phyloP scores from a whole-genome alignment of 2,888 invertebrate species.

The Xiphydria camelus region DNA sequence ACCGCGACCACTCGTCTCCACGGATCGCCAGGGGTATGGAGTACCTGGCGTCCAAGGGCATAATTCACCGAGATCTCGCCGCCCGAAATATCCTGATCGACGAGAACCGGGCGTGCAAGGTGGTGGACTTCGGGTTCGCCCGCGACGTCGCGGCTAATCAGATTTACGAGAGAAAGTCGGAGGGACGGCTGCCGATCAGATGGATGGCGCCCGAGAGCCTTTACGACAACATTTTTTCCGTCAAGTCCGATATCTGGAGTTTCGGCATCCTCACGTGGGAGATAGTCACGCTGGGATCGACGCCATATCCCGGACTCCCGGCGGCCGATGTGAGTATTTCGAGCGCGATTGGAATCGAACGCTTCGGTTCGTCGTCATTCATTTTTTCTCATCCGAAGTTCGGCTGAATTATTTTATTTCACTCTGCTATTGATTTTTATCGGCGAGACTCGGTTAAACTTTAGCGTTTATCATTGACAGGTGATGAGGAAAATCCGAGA shows the following conservation, averaged over 20 bases:
- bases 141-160: slow-evolving; percentile 86
- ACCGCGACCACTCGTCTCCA: slow-evolving; percentile 12
- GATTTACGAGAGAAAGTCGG: slow-evolving; percentile 85
- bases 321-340: slow-evolving; percentile 78
- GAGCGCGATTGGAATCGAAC: too few species aligned
- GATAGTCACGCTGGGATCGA: slow-evolving; percentile 91
- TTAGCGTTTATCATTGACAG: too few species aligned
- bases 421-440: too few species aligned
- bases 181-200: slow-evolving; percentile 69
- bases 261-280: slow-evolving; percentile 96
- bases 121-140: slow-evolving; percentile 93
- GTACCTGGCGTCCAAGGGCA: slow-evolving; percentile 57
- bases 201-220: slow-evolving; percentile 98
- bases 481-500: slow-evolving; percentile 72
- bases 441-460: too few species aligned
- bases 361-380: too few species aligned
- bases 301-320: slow-evolving; percentile 91
- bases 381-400: too few species aligned
- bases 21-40: slow-evolving; percentile 65
- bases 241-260: slow-evolving; percentile 95
- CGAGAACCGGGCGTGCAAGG: slow-evolving; percentile 86
- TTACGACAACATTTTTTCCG: slow-evolving; percentile 91
- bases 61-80: slow-evolving; percentile 87
- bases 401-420: neutral
- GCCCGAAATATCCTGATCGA: slow-evolving; percentile 86